A percentile compares a stretch with the other conserved stretches of the same genome.
phyloP scores from a whole-genome alignment of 2,113 vertebrate genomes.

The Cisticola juncidis region DNA sequence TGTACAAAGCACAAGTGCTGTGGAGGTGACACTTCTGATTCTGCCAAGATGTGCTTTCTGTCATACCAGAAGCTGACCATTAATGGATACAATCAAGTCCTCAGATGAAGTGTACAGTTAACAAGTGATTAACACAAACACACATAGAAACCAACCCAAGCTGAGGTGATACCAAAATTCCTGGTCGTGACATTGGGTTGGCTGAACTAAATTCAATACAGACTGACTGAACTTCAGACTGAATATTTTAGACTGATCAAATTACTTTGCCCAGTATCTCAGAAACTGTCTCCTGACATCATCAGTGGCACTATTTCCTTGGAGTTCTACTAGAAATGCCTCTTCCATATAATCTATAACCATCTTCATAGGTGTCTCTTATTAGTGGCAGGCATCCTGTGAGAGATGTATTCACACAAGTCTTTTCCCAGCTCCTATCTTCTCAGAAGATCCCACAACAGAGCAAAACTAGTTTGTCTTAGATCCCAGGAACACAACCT shows the following conservation, averaged over 20 bases:
- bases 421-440: not conserved
- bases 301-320: not conserved
- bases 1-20: not conserved
- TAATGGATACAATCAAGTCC: not conserved
- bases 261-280: not conserved
- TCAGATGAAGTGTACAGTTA: not conserved
- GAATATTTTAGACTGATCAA: not conserved
- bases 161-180: not conserved
- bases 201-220: not conserved
- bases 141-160: not conserved
- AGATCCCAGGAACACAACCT: not conserved
- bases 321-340: not conserved
- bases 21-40: not conserved
- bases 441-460: not conserved
- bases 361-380: not conserved
- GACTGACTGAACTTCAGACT: not conserved
- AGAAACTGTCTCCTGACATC: not conserved
- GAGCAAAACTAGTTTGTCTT: not conserved
- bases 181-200: not conserved
- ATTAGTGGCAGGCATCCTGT: not conserved
- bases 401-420: not conserved
- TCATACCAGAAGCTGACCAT: not conserved
- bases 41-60: not conserved
- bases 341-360: not conserved
- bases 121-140: not conserved